Evolutionary conservation across 2,797 vertebrate genomes (phyloP).

Genomic region (Zonotrichia albicollis): DNA sequence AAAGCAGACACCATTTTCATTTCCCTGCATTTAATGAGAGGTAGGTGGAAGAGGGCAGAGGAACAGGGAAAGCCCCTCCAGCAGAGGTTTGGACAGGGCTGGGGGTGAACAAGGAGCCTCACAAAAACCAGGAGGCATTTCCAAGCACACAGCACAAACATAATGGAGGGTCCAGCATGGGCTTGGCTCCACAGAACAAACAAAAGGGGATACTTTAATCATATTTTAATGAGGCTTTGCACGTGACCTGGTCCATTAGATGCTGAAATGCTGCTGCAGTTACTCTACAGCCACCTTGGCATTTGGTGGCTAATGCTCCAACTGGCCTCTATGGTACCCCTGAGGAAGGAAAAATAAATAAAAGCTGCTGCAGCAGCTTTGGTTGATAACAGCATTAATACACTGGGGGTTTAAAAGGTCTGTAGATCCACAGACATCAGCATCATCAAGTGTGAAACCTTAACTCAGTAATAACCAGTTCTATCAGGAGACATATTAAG

Average conservation of each 20-base stretch:
- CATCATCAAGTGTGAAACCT: not conserved
- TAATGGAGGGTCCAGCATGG: not conserved
- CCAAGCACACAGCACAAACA: not conserved
- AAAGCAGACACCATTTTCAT: slow-evolving; percentile 14
- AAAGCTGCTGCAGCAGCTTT: slow-evolving; percentile 7
- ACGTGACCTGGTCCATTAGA: slow-evolving; percentile 19
- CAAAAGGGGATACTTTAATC: slow-evolving; percentile 47
- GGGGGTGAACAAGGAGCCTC: not conserved
- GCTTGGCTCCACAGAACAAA: slow-evolving; percentile 6
- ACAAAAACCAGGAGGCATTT: not conserved
- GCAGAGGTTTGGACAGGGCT: not conserved
- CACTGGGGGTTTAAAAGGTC: not conserved
- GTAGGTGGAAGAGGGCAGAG: not conserved
- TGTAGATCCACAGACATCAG: not conserved
- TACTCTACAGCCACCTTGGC: not conserved
- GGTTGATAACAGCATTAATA: not conserved
- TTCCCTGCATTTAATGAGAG: not conserved
- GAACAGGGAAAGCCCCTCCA: not conserved
- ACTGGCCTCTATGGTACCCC: not conserved
- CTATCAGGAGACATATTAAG: not conserved
- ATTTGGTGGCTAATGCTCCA: slow-evolving; percentile 19
- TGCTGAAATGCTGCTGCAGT: slow-evolving; percentile 3
- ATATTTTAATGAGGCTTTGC: slow-evolving; percentile 40
- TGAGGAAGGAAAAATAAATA: slow-evolving; percentile 1
- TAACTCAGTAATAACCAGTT: not conserved